A percentile compares a stretch with the other conserved stretches of the same genome.
phyloP scores from a whole-genome alignment of 2,797 vertebrate species.

The Morelia viridis region DNA sequence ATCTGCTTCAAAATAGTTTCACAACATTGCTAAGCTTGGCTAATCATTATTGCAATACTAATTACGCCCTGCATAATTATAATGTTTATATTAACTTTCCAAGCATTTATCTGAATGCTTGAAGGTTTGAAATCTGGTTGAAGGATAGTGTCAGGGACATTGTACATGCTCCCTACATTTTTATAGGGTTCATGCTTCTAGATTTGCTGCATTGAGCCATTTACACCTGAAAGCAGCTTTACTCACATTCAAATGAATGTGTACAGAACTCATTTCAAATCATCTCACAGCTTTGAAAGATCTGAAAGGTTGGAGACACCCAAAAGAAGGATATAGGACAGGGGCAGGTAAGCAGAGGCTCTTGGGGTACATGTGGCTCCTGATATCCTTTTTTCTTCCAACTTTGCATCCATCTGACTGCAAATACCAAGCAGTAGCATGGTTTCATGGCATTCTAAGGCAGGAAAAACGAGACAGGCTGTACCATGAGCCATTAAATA shows the following conservation, averaged over 20 bases:
- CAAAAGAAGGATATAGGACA: background rate
- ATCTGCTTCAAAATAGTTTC: background rate
- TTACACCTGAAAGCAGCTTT: background rate
- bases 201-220: background rate
- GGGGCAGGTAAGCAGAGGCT: background rate
- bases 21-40: background rate
- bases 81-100: background rate
- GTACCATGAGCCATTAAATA: background rate
- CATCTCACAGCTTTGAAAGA: background rate
- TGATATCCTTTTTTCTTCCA: background rate
- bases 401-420: background rate
- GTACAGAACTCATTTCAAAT: background rate
- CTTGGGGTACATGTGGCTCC: background rate
- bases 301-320: background rate
- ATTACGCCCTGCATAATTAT: background rate
- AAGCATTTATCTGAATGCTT: background rate
- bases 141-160: background rate
- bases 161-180: background rate
- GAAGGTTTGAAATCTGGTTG: background rate
- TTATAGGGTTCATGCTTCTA: background rate
- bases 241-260: background rate
- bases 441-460: background rate
- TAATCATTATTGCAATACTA: background rate
- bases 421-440: background rate
- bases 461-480: background rate